phyloP scores from a whole-genome alignment of 2,113 vertebrate genomes.

The Xyliphius kryptos region DNA sequence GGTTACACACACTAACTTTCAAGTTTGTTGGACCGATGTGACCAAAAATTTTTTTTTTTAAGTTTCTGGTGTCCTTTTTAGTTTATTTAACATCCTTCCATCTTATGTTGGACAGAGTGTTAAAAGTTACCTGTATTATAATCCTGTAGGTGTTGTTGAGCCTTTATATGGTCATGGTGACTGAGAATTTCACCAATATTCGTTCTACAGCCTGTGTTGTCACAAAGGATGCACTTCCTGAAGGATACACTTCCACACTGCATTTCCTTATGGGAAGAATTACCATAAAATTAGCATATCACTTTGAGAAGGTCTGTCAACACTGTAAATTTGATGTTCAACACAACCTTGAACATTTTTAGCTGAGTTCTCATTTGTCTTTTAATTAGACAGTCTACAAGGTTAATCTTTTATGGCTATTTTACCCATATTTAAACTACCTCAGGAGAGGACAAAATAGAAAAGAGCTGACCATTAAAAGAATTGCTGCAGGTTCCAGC shows the following conservation, averaged over 20 bases:
- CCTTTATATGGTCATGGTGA: conserved; percentile 17
- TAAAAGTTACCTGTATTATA: too few species aligned
- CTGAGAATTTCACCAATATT: neutral
- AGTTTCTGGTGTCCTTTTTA: too few species aligned
- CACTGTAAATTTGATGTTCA: conserved; percentile 8
- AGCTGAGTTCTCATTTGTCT: conserved; percentile 31
- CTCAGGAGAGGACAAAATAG: conserved; percentile 3
- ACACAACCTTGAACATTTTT: conserved; percentile 39
- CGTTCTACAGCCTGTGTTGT: neutral
- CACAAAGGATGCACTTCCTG: conserved; percentile 3
- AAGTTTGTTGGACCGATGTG: too few species aligned
- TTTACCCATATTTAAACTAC: conserved; percentile 5
- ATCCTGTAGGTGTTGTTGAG: too few species aligned
- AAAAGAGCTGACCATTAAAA: conserved; percentile 4
- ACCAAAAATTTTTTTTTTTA: too few species aligned
- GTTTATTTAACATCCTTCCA: too few species aligned
- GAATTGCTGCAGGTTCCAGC: conserved; percentile 1
- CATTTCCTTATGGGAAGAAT: conserved; percentile 21
- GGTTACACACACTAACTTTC: too few species aligned
- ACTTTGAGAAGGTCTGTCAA: conserved; percentile 23
- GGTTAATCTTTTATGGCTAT: conserved; percentile 29
- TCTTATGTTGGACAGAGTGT: too few species aligned
- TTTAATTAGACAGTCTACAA: conserved; percentile 24
- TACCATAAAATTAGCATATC: conserved; percentile 31
- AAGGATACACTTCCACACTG: neutral